phyloP scores from a whole-genome alignment of 2,888 invertebrate genomes.

The Plagodis dolabraria region DNA sequence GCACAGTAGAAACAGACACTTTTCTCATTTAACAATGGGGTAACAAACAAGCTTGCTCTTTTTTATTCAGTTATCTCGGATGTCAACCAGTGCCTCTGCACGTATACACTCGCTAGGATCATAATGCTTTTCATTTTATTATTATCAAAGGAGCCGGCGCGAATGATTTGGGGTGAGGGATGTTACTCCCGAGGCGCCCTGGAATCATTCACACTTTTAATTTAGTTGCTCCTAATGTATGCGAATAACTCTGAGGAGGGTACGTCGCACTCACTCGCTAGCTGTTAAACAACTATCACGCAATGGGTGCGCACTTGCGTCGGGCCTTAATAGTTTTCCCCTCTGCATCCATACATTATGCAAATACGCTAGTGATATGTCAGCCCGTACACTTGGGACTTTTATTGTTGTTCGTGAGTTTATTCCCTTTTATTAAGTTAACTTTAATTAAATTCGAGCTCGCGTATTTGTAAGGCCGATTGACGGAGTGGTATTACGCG shows the following conservation, averaged over 20 bases:
- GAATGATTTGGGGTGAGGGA: conserved; percentile 51
- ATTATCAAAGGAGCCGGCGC: conserved; percentile 64
- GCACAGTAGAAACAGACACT: conserved; percentile 47
- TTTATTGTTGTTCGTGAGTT: conserved; percentile 81
- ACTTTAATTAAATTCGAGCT: conserved; percentile 83
- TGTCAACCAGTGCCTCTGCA: conserved; percentile 69
- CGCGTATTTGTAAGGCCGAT: conserved; percentile 78
- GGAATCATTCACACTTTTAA: conserved; percentile 83
- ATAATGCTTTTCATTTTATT: conserved; percentile 80
- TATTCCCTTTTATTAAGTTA: conserved; percentile 83
- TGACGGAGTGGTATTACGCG: conserved; percentile 77
- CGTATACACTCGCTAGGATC: conserved; percentile 73
- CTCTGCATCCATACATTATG: conserved; percentile 81
- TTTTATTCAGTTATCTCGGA: conserved; percentile 72
- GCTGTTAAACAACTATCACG: conserved; percentile 81
- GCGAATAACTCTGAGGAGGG: conserved; percentile 75
- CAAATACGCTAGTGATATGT: conserved; percentile 84
- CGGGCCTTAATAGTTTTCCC: conserved; percentile 81
- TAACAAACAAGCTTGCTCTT: conserved; percentile 66
- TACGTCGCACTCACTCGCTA: conserved; percentile 58
- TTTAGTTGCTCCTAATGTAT: conserved; percentile 82
- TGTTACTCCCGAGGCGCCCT: conserved; percentile 57
- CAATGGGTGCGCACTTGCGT: conserved; percentile 65
- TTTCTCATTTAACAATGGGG: conserved; percentile 58
- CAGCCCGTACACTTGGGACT: conserved; percentile 80